Evolutionary conservation across 2,113 vertebrate species (phyloP).

Genomic region (Numenius arquata): DNA sequence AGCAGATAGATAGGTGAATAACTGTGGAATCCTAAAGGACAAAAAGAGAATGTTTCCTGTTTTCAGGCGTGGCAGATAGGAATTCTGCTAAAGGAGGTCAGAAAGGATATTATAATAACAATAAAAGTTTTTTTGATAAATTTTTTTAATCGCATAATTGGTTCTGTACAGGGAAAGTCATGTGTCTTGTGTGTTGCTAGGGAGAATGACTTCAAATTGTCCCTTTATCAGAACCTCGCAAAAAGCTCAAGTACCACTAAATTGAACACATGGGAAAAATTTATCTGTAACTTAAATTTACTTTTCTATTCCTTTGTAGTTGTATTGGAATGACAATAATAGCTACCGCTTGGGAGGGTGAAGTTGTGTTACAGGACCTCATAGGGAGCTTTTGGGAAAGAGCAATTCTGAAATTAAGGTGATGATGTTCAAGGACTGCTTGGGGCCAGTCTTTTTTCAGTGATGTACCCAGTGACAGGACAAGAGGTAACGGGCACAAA

Average conservation of each 20-base stretch:
- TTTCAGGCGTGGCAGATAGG: neutral
- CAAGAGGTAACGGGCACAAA: no score
- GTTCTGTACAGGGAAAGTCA: neutral
- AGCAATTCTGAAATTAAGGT: neutral
- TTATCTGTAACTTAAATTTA: neutral
- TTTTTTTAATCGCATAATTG: slow-evolving; percentile 20
- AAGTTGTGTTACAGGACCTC: neutral
- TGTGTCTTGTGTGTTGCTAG: slow-evolving; percentile 43
- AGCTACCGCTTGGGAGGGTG: neutral
- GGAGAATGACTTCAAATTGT: slow-evolving; percentile 48
- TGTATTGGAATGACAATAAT: neutral
- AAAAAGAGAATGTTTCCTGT: neutral
- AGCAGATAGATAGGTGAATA: neutral
- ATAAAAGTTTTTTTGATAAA: neutral
- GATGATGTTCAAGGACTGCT: neutral
- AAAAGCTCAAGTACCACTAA: slow-evolving; percentile 30
- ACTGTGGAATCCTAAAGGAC: neutral
- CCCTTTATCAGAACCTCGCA: slow-evolving; percentile 29
- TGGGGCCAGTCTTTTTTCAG: no score
- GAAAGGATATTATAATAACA: neutral
- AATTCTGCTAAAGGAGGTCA: neutral
- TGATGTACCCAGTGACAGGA: no score
- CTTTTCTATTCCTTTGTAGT: neutral
- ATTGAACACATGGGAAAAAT: neutral
- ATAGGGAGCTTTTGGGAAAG: neutral